These are phyloP conservation scores for Narcine bancroftii DNA, from an alignment of 2,113 vertebrate species.

Conservation along the genomic window DNA sequence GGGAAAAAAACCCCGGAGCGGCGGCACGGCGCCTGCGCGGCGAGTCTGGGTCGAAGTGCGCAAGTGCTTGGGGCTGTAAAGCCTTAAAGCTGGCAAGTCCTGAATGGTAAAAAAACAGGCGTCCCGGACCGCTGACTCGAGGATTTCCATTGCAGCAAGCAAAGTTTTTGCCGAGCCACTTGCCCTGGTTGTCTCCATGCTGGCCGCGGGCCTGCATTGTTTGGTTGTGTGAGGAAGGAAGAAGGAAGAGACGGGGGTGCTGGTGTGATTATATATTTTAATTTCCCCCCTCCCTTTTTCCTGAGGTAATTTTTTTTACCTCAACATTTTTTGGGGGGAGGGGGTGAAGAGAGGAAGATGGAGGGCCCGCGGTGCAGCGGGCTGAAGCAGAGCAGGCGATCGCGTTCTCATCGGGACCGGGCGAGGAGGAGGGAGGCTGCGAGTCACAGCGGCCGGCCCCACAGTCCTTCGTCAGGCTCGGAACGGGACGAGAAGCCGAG, in stretches of 20 bases:
- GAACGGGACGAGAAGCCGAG: constrained; percentile 64
- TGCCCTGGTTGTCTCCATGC: constrained; percentile 17
- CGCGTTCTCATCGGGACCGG: constrained; percentile 74
- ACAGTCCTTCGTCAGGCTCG: constrained; percentile 76
- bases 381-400: constrained; percentile 77
- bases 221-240: constrained; percentile 22
- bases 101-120: constrained; percentile 20
- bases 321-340: not conserved
- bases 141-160: constrained; percentile 29
- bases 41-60: not conserved
- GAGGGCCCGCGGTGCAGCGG: constrained; percentile 36
- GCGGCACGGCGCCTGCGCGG: not conserved
- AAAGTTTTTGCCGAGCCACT: constrained; percentile 24
- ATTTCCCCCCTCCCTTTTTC: not conserved
- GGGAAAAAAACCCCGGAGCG: not conserved
- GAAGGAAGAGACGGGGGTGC: not conserved
- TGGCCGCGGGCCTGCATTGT: constrained; percentile 32
- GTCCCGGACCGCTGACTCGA: constrained; percentile 33
- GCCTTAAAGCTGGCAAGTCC: constrained; percentile 30
- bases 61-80: constrained; percentile 13
- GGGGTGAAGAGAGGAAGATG: constrained; percentile 14
- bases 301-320: constrained; percentile 10
- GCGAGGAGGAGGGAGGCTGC: constrained; percentile 74
- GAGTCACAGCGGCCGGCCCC: constrained; percentile 66
- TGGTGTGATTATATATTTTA: not conserved